Evolutionary conservation across 2,113 vertebrate genomes (phyloP).

Genomic region (Ellobius talpinus): DNA sequence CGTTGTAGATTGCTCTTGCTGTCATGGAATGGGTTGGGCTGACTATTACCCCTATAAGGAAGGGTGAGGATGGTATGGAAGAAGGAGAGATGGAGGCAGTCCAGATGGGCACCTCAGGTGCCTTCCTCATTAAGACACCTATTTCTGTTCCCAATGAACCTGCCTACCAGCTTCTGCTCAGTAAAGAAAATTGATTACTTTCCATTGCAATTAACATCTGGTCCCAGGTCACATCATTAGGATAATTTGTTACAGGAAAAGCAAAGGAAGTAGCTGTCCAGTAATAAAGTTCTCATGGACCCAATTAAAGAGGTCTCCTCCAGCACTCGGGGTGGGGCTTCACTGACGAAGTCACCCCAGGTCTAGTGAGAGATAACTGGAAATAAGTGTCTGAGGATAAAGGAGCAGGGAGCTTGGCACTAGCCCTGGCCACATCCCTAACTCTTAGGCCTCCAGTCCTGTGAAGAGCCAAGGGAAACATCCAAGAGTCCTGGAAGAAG

Average conservation of each 20-base stretch:
- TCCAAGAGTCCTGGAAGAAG: not conserved
- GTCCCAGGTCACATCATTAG: slow-evolving; percentile 90
- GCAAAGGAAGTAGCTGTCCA: slow-evolving; percentile 84
- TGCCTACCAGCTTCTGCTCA: slow-evolving; percentile 88
- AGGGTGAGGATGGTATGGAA: not conserved
- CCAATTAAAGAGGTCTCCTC: slow-evolving; percentile 85
- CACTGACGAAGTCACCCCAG: slow-evolving; percentile 7
- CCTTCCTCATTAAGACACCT: slow-evolving; percentile 87
- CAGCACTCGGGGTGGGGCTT: not conserved
- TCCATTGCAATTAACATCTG: slow-evolving; percentile 92
- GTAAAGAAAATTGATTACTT: slow-evolving; percentile 93
- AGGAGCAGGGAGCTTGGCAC: not conserved
- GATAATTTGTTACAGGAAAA: slow-evolving; percentile 90
- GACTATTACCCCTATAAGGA: not conserved
- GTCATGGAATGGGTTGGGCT: not conserved
- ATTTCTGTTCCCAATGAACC: slow-evolving; percentile 86
- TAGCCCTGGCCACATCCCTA: not conserved
- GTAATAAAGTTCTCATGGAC: slow-evolving; percentile 88
- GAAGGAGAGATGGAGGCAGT: not conserved
- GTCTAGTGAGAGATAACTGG: not conserved
- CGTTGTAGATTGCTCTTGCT: not conserved
- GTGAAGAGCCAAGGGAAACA: not conserved
- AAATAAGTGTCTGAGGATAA: not conserved
- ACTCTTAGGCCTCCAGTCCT: not conserved
- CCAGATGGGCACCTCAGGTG: slow-evolving; percentile 74